These are phyloP conservation scores for Sapajus apella DNA, from an alignment of 2,113 vertebrate genomes.

Conservation along the genomic window DNA sequence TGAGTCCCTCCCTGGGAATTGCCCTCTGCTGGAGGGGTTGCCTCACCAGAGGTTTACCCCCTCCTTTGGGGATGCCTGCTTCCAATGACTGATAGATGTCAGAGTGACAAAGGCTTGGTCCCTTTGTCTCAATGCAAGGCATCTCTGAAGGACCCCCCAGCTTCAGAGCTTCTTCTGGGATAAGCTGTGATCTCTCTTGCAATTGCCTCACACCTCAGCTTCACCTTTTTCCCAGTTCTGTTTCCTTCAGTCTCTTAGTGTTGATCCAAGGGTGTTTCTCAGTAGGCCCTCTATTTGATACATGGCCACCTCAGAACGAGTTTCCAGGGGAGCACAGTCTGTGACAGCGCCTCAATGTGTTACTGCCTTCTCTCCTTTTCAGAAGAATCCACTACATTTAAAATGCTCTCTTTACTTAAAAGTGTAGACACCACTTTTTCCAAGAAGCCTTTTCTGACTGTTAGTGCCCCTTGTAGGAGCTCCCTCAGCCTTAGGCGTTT, in stretches of 20 bases:
- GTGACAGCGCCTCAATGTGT: neutral
- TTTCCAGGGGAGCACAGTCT: neutral
- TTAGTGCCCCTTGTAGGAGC: neutral
- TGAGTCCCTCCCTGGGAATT: neutral
- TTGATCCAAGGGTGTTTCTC: neutral
- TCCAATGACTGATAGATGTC: neutral
- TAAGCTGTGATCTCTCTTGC: neutral
- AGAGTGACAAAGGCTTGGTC: neutral
- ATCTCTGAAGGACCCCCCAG: neutral
- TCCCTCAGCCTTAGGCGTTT: neutral
- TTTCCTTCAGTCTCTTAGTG: neutral
- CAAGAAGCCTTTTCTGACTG: neutral
- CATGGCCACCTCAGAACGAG: neutral
- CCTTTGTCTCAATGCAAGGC: neutral
- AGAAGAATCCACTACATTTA: neutral
- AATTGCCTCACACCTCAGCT: too few relatives aligned
- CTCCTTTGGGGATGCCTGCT: neutral
- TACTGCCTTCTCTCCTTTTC: neutral
- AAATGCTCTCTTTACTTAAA: neutral
- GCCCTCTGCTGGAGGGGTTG: neutral
- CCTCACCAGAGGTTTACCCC: neutral
- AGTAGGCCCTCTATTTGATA: neutral
- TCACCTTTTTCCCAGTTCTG: neutral
- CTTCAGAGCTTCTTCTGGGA: neutral
- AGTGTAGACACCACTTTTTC: neutral